Base-by-base conservation (phyloP, 2,888 invertebrate species). In the Pollenia amentaria region DNA sequence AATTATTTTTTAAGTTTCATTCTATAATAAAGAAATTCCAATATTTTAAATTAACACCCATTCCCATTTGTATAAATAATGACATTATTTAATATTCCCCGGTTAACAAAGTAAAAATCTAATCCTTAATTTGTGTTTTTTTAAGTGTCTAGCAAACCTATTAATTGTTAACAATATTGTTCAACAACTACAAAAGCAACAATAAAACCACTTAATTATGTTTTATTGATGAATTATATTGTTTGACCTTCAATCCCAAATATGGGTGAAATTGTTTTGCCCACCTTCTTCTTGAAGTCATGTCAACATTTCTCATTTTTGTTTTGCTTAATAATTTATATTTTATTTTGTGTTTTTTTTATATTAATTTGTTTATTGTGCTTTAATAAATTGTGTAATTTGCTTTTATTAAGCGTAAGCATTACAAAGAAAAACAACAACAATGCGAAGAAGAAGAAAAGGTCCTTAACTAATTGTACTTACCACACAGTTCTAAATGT, bases 371-470 rank as follows among this genome's bases (percentile, higher is more conserved):
- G 21, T 3, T 12, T 64, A 1, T 18, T 42, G 4, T 57, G 48
- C 44, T 60, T 57, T 62, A 12, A 53, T 70, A 55, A 76, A 76
- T 67, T 55, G 67, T 67, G 44, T 67, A 67, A 78, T 78, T 78
- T 57, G 8, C 44, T 67, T 67, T 67, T 57, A 78, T 57, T 78
- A 29, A 67, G 57, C 57, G 18, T 53, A n/a, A n/a, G n/a, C n/a
- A n/a, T n/a, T n/a, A n/a, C n/a, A n/a, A n/a, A n/a, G n/a, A n/a
- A n/a, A n/a, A n/a, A n/a, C n/a, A n/a, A n/a, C n/a, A 48, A 51
- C 40, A 62, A 10, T 3, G n/a, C n/a, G n/a, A n/a, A n/a, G n/a
- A 9, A 38, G n/a, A 12, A 57, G 4, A 11, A 21, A 11, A 57
- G 29, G 6, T 29, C 40, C 44, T 53, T 55, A 38, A 80, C 62